Conservation (phyloP, 2,113 vertebrate genomes). For the Sula dactylatra region DNA sequence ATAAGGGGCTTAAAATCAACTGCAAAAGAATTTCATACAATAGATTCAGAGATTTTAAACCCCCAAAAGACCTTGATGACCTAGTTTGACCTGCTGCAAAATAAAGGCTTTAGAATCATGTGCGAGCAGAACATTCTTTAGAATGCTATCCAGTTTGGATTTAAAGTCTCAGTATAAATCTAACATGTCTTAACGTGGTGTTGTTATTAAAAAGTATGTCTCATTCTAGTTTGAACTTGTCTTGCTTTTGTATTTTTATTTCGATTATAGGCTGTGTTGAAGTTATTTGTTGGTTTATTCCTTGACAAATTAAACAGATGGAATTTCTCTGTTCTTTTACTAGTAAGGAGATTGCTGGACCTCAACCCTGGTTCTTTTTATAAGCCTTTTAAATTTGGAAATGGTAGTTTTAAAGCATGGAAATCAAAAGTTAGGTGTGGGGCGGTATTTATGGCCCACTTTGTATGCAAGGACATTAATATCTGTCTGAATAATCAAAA, state of each 20-base stretch:
- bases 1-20: neutral
- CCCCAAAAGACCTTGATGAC: neutral
- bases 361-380: neutral
- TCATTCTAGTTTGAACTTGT: neutral
- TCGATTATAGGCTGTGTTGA: neutral
- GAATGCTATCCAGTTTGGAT: neutral
- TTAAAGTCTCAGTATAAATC: neutral
- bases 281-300: neutral
- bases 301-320: neutral
- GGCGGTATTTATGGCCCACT: neutral
- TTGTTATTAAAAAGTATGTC: neutral
- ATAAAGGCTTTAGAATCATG: neutral
- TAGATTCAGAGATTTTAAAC: neutral
- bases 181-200: neutral
- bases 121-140: neutral
- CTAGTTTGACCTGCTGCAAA: neutral
- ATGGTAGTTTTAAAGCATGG: neutral
- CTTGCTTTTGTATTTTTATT: neutral
- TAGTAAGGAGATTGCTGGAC: neutral
- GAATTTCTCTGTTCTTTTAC: neutral
- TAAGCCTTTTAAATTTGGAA: neutral
- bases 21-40: neutral
- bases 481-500: neutral
- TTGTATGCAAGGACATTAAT: neutral
- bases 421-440: neutral